Base-by-base conservation (phyloP, 2,888 invertebrate genomes). In the Belgica antarctica region DNA sequence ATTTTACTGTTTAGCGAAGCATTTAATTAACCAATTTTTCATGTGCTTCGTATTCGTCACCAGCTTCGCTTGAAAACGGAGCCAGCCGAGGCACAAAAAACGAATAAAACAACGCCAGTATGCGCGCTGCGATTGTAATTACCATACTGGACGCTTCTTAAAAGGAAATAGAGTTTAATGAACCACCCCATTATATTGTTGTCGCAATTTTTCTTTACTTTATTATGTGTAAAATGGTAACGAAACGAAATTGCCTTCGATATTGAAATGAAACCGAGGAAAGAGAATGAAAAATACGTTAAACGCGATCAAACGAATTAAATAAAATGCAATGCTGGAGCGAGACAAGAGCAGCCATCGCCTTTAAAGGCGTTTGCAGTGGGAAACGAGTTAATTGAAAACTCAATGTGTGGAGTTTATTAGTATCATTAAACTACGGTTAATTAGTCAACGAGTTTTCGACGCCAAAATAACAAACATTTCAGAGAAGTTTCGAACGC, bases 11-110 rank as follows among this genome's bases (percentile, higher is more conserved):
- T 36, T 41, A 61, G 61, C 70, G 70, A 70, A 70, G 61, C 70
- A 57, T 70, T 70, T 70, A 70, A 70, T 70, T 70, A 70, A 70
- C 70, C 70, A 61, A 61, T 70, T 70, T 59, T 68, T 66, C 52
- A 68, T 68, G 63, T 63, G 68, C 47, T 28, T 68, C 68, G 52
- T 46, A 68, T 68, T 68, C 68, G 68, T 68, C 68, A 68, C 68
- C 68, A 52, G 46, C 28, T 52, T 22, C 17, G 8, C 22, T 52
- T 52, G n/a, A n/a, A n/a, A n/a, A n/a, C n/a, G n/a, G n/a, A n/a
- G n/a, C n/a, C n/a, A n/a, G n/a, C 47, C 41, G 65, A 66, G 15
- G 28, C 27, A 25, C 25, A 28, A 25, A n/a, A 47, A 61, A 61
- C 12, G 28, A 27, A 27, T 10, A n/a, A 28, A 34, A 34, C 62